Evolutionary conservation across 2,113 vertebrate species (phyloP).

Genomic region (Alces alces): DNA sequence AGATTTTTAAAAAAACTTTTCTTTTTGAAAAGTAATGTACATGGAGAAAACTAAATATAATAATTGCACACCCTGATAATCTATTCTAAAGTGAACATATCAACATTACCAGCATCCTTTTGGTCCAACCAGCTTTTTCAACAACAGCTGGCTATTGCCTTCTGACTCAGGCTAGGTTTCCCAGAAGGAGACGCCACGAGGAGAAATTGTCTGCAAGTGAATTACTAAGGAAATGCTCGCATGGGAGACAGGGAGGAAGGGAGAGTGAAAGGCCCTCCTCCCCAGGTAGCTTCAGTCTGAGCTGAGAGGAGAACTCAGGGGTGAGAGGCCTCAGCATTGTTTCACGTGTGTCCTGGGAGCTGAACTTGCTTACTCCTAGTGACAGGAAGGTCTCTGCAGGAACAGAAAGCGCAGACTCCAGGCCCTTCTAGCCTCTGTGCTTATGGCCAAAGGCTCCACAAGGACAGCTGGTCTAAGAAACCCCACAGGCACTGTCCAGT

Average conservation of each 20-base stretch:
- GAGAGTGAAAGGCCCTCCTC: not conserved
- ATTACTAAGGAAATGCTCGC: not conserved
- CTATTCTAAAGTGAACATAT: not conserved
- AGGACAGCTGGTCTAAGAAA: not conserved
- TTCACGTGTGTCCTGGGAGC: too few species aligned
- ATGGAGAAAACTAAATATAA: not conserved
- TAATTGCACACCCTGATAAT: not conserved
- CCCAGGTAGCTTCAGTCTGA: not conserved
- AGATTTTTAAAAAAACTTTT: not conserved
- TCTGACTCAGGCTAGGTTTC: not conserved
- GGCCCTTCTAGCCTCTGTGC: not conserved
- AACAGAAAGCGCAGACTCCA: not conserved
- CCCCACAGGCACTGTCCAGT: not conserved
- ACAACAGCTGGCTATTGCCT: not conserved
- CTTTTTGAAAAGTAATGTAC: not conserved
- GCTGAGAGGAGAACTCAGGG: not conserved
- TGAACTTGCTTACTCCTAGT: not conserved
- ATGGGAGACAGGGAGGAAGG: not conserved
- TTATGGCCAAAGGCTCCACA: not conserved
- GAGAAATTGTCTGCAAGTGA: not conserved
- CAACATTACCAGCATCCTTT: not conserved
- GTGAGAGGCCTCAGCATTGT: not conserved
- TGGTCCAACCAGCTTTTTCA: not conserved
- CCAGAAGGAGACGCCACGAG: not conserved
- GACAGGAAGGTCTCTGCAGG: too few species aligned